Conservation (phyloP, 2,888 invertebrate species). For the Dyspetes luteomarginatus region DNA sequence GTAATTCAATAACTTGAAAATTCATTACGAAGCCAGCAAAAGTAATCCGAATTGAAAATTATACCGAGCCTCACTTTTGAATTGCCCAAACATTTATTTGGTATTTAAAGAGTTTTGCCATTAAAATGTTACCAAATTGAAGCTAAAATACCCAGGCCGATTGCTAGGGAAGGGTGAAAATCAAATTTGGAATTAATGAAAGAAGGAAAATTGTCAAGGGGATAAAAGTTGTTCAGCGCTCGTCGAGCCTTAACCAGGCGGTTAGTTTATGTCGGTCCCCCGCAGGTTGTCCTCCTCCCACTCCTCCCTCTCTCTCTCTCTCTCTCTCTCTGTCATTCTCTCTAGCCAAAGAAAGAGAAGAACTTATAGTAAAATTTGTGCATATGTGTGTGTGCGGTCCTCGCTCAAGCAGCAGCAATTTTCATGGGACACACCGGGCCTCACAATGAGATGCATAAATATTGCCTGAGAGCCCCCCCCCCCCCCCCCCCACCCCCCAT, state of each 20-base stretch:
- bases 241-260: conserved; percentile 79
- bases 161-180: not conserved
- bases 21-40: too few species aligned
- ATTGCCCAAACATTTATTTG: too few species aligned
- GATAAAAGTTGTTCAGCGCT: conserved; percentile 22
- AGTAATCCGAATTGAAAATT: too few species aligned
- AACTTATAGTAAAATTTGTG: conserved; percentile 21
- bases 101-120: too few species aligned
- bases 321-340: conserved; percentile 41
- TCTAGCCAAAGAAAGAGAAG: conserved; percentile 64
- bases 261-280: conserved; percentile 82
- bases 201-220: not conserved
- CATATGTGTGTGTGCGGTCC: conserved; percentile 13
- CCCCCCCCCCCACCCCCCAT: too few species aligned
- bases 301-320: conserved; percentile 45
- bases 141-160: too few species aligned
- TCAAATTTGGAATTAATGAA: not conserved
- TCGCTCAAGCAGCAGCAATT: conserved; percentile 25
- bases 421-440: conserved; percentile 67
- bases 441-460: conserved; percentile 79
- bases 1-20: too few species aligned
- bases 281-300: conserved; percentile 72
- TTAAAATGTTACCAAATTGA: too few species aligned
- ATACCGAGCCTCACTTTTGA: too few species aligned
- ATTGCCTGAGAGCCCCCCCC: conserved; percentile 68